A percentile compares a stretch with the other conserved stretches of the same genome.
These are phyloP conservation scores for Ganaspis sp. DNA, from an alignment of 1,140 invertebrate species.

Conservation along the genomic window DNA sequence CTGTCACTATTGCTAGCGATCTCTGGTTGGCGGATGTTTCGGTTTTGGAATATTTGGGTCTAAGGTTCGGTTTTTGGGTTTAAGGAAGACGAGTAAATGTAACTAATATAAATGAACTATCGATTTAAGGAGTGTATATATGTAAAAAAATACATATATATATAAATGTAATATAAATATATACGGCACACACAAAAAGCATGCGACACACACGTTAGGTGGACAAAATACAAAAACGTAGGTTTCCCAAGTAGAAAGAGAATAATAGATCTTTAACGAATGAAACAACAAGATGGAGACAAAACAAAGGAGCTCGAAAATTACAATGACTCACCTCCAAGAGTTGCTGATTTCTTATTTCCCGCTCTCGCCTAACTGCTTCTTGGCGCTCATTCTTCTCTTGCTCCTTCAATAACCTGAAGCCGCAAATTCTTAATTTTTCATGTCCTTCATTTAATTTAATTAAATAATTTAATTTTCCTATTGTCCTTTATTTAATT, in stretches of 20 bases:
- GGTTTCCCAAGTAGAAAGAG: constrained; percentile 71
- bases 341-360: constrained; percentile 84
- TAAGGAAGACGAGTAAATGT: constrained; percentile 50
- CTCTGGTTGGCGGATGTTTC: constrained; percentile 61
- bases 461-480: too few relatives aligned
- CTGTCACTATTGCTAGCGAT: constrained; percentile 76
- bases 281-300: constrained; percentile 72
- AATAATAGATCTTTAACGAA: constrained; percentile 70
- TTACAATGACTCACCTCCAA: constrained; percentile 77
- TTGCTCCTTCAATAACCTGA: constrained; percentile 83
- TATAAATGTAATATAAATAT: constrained; percentile 64
- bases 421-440: constrained; percentile 47
- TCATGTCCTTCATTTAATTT: too few relatives aligned
- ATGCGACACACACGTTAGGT: constrained; percentile 76
- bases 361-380: constrained; percentile 84
- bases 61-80: constrained; percentile 40
- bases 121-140: constrained; percentile 52
- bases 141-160: constrained; percentile 61
- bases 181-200: constrained; percentile 73
- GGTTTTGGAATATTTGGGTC: constrained; percentile 46
- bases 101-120: constrained; percentile 42
- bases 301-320: constrained; percentile 55
- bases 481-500: too few relatives aligned
- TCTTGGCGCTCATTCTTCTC: constrained; percentile 88
- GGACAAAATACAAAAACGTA: constrained; percentile 72